A percentile compares a stretch with the other conserved stretches of the same genome.
Evolutionary conservation across 1,140 invertebrate species (phyloP).

Genomic region (Potamilus streckersoni): DNA sequence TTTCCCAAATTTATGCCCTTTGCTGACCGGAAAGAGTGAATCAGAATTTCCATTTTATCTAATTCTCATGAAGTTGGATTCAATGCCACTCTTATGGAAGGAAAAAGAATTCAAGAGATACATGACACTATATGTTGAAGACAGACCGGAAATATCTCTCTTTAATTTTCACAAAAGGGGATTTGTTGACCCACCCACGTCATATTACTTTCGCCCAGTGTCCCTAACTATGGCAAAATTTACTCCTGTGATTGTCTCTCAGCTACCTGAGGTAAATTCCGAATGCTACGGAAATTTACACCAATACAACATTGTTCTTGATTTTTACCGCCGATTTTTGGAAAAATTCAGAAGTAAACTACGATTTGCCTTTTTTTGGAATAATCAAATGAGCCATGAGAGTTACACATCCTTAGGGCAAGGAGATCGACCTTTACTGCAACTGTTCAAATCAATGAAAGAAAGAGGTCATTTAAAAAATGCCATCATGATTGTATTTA

Average conservation of each 20-base stretch:
- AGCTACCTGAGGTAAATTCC: slow-evolving; percentile 9
- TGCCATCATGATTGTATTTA: slow-evolving; percentile 27
- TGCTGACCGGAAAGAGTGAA: slow-evolving; percentile 74
- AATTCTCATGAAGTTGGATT: slow-evolving; percentile 11
- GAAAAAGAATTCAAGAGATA: slow-evolving; percentile 75
- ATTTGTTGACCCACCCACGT: slow-evolving; percentile 82
- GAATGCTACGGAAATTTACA: slow-evolving; percentile 26
- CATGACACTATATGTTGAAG: slow-evolving; percentile 83
- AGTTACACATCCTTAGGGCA: slow-evolving; percentile 17
- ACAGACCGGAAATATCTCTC: slow-evolving; percentile 78
- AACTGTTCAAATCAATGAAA: slow-evolving; percentile 38
- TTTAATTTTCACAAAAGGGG: slow-evolving; percentile 87
- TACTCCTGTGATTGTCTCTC: slow-evolving; percentile 26
- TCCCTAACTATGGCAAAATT: slow-evolving; percentile 47
- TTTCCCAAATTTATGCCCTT: slow-evolving; percentile 82
- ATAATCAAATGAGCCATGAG: slow-evolving; percentile 32
- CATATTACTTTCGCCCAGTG: slow-evolving; percentile 86
- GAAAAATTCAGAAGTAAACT: slow-evolving; percentile 12
- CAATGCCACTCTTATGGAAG: slow-evolving; percentile 50
- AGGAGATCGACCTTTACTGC: slow-evolving; percentile 42
- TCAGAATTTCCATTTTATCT: not conserved
- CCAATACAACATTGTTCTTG: slow-evolving; percentile 16
- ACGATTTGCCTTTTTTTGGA: slow-evolving; percentile 22
- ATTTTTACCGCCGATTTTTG: slow-evolving; percentile 20
- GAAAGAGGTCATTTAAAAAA: slow-evolving; percentile 15